A percentile compares a stretch with the other conserved stretches of the same genome.
phyloP scores from a whole-genome alignment of 2,113 vertebrate species.

The Cephalopholis sonnerati region DNA sequence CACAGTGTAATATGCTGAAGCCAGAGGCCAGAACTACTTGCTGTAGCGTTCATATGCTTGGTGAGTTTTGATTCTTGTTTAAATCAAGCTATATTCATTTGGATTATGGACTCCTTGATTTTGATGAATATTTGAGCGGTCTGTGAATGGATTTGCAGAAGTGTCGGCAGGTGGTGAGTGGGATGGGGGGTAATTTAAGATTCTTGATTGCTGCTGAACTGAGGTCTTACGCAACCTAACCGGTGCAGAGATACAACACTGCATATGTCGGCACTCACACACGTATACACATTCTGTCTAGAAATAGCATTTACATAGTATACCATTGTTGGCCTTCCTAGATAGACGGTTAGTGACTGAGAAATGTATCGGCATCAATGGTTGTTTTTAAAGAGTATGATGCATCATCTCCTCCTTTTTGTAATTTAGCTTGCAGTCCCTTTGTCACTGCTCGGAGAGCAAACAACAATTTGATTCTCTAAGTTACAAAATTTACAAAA shows the following conservation, averaged over 20 bases:
- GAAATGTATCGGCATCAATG: not conserved
- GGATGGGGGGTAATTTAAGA: not conserved
- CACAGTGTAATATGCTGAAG: not conserved
- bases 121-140: constrained; percentile 17
- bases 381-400: not conserved
- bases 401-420: not conserved
- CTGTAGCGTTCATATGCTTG: not conserved
- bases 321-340: not conserved
- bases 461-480: not conserved
- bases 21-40: not conserved
- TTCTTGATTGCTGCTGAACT: constrained; percentile 6
- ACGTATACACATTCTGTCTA: not conserved
- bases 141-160: constrained; percentile 6
- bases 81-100: not conserved
- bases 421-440: not conserved
- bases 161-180: constrained; percentile 6
- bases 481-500: not conserved
- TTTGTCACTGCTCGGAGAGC: not conserved
- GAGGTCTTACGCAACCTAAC: not conserved
- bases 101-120: constrained; percentile 1
- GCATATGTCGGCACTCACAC: not conserved
- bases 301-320: not conserved
- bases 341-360: not conserved
- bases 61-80: not conserved
- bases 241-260: not conserved